Percentiles rank a stretch among this genome's conserved stretches.
Conservation (phyloP, 2,797 vertebrate species). For the Darevskia mixta region DNA sequence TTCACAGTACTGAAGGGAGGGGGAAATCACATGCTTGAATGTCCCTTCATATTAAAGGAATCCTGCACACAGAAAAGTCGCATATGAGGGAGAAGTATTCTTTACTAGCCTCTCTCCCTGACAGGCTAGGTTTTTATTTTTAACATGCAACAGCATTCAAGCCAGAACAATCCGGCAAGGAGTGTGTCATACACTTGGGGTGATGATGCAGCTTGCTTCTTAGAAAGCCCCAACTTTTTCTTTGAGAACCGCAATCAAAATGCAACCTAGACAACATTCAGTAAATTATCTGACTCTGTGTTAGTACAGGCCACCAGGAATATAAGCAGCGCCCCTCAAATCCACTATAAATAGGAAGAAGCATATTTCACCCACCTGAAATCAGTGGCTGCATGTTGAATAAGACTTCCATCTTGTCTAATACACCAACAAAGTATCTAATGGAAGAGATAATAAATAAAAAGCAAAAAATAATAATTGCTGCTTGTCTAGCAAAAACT, state of each 20-base stretch:
- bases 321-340: neutral
- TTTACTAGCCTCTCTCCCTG: neutral
- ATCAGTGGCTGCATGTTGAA: conserved; percentile 92
- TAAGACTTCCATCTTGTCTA: conserved; percentile 93
- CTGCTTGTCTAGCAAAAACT: no score
- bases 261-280: neutral
- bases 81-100: no score
- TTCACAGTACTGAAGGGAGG: neutral
- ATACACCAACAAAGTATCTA: conserved; percentile 94
- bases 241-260: neutral
- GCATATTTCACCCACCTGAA: conserved; percentile 80
- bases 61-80: neutral
- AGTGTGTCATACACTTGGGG: neutral
- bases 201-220: neutral
- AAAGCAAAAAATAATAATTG: no score
- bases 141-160: neutral
- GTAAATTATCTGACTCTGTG: no score
- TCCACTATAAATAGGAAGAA: neutral
- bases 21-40: neutral
- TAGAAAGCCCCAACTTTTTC: neutral
- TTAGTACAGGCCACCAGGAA: neutral
- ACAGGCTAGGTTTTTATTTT: neutral
- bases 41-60: neutral
- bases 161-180: neutral
- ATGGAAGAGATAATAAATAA: conserved; percentile 6